A percentile compares a stretch with the other conserved stretches of the same genome.
phyloP scores from a whole-genome alignment of 2,888 invertebrate genomes.

The Cosmorhoe ocellata region DNA sequence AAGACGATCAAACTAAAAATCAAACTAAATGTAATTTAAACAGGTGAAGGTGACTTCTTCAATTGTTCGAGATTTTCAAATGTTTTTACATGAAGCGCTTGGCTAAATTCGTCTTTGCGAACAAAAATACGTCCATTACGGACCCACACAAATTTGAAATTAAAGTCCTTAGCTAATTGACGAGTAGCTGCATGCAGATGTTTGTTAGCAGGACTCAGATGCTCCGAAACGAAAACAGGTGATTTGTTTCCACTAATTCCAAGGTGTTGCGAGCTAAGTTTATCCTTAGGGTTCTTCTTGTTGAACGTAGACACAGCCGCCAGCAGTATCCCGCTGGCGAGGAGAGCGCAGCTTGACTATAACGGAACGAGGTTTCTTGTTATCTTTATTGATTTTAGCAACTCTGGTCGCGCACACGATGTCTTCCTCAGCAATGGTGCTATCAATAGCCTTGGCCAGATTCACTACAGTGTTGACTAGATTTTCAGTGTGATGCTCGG shows the following conservation, averaged over 20 bases:
- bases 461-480: not conserved
- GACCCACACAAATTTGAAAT: conserved; percentile 1
- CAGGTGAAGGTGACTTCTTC: no score
- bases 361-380: conserved; percentile 3
- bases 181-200: conserved; percentile 12
- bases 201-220: conserved; percentile 8
- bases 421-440: not conserved
- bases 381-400: conserved; percentile 3
- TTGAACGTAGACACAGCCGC: conserved; percentile 7
- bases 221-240: conserved; percentile 6
- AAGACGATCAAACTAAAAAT: not conserved
- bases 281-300: not conserved
- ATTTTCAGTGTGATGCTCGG: not conserved
- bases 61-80: not conserved
- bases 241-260: conserved; percentile 4
- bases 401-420: conserved; percentile 1
- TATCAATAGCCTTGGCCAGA: not conserved
- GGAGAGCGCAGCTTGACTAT: not conserved
- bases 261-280: conserved; percentile 3
- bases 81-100: not conserved
- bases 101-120: conserved; percentile 5
- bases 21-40: no score
- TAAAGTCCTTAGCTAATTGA: not conserved
- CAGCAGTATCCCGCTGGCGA: conserved; percentile 5
- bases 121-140: conserved; percentile 10